A percentile compares a stretch with the other conserved stretches of the same genome.
phyloP scores from a whole-genome alignment of 1,140 invertebrate species.

The Trichonephila inaurata region DNA sequence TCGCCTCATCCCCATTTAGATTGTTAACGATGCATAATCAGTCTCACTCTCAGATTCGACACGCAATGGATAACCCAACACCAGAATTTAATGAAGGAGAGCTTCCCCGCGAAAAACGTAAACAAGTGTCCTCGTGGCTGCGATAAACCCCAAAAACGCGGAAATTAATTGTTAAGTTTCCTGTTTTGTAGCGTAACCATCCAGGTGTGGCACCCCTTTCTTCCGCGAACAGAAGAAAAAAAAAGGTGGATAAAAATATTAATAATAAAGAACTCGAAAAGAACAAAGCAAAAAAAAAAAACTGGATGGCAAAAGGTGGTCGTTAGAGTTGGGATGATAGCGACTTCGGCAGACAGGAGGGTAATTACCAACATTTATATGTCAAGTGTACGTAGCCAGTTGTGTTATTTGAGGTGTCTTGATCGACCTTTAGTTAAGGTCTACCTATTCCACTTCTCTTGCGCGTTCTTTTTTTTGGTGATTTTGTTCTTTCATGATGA shows the following conservation, averaged over 20 bases:
- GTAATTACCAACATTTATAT: conserved; percentile 51
- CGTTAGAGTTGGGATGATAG: conserved; percentile 4
- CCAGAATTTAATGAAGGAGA: neutral
- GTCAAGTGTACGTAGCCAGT: conserved; percentile 36
- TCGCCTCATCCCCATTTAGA: neutral
- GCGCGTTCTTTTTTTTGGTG: neutral
- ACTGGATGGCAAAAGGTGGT: neutral
- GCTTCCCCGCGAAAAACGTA: neutral
- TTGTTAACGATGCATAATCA: conserved; percentile 12
- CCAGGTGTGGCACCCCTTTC: conserved; percentile 50
- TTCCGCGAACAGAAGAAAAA: neutral
- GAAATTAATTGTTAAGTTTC: conserved; percentile 59
- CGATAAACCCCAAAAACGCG: conserved; percentile 10
- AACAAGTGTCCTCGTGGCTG: conserved; percentile 23
- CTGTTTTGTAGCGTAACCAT: conserved; percentile 44
- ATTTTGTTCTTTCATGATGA: neutral
- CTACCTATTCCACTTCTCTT: neutral
- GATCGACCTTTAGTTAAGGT: conserved; percentile 54
- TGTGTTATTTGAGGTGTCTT: conserved; percentile 42
- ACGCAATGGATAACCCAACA: neutral
- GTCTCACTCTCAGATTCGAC: conserved; percentile 5
- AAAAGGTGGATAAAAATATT: neutral
- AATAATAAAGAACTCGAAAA: neutral
- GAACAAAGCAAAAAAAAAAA: neutral
- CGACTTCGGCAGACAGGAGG: neutral